Evolutionary conservation across 2,113 vertebrate species (phyloP).

Genomic region (Sylvia atricapilla): DNA sequence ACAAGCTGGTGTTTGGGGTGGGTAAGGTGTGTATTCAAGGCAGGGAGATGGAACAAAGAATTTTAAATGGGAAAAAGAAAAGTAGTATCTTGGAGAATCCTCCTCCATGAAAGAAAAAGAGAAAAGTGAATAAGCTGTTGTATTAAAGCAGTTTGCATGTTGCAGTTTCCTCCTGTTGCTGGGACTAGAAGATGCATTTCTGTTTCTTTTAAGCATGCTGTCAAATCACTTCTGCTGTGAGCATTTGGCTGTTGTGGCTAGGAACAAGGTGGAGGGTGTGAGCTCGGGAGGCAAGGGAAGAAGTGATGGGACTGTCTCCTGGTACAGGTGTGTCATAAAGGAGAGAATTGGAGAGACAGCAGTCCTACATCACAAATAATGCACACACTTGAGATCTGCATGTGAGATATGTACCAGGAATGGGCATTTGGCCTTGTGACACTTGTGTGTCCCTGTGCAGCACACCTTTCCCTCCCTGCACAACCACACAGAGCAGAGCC

Average conservation of each 20-base stretch:
- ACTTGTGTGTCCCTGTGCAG: background rate
- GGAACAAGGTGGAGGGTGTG: background rate
- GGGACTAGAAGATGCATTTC: background rate
- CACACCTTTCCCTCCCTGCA: background rate
- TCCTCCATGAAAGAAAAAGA: background rate
- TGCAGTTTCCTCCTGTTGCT: background rate
- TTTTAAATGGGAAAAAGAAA: background rate
- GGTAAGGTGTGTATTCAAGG: background rate
- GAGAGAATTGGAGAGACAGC: background rate
- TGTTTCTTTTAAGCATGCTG: background rate
- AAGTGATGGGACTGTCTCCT: background rate
- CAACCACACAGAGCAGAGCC: background rate
- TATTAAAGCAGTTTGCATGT: background rate
- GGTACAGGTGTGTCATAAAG: background rate
- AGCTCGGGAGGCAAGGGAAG: background rate
- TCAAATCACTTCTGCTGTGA: background rate
- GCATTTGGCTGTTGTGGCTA: background rate
- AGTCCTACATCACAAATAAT: background rate
- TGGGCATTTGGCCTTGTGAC: background rate
- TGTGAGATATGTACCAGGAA: background rate
- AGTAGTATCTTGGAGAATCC: background rate
- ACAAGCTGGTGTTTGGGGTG: background rate
- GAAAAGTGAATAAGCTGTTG: background rate
- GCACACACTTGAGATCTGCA: background rate
- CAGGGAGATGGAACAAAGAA: background rate